phyloP scores from a whole-genome alignment of 2,888 invertebrate species.

The Mythimna albipuncta region DNA sequence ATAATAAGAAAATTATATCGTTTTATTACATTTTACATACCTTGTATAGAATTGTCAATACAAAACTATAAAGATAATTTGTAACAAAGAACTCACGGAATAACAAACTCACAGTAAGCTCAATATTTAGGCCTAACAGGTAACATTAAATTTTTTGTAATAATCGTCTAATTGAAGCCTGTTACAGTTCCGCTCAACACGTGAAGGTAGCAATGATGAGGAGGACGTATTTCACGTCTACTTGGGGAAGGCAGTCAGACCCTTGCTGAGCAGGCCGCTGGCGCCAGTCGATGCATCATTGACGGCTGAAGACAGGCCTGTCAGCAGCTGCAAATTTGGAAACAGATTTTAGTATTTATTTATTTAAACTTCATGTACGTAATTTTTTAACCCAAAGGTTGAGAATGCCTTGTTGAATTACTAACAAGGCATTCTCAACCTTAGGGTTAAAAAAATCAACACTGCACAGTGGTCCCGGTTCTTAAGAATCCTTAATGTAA shows the following conservation, averaged over 20 bases:
- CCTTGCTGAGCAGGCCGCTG: constrained; percentile 88
- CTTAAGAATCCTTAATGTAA: no score
- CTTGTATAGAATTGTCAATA: constrained; percentile 40
- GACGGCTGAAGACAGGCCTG: constrained; percentile 80
- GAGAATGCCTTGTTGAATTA: no score
- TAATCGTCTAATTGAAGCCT: constrained; percentile 40
- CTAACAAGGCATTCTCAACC: no score
- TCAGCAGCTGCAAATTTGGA: constrained; percentile 77
- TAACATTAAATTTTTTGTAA: background rate
- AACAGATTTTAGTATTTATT: constrained; percentile 5
- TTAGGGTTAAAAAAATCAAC: no score
- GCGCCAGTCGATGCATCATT: constrained; percentile 87
- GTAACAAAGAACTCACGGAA: background rate
- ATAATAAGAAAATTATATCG: background rate
- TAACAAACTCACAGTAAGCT: constrained; percentile 12
- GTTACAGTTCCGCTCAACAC: constrained; percentile 67
- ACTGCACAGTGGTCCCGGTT: no score
- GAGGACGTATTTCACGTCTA: constrained; percentile 66
- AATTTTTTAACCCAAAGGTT: no score
- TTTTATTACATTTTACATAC: background rate
- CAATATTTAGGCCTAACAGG: constrained; percentile 8
- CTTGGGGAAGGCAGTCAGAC: constrained; percentile 84
- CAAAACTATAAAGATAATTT: constrained; percentile 40
- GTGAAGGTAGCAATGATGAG: constrained; percentile 52
- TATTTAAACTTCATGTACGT: no score